Conservation (phyloP, 2,113 vertebrate species). For the Narcine bancroftii region DNA sequence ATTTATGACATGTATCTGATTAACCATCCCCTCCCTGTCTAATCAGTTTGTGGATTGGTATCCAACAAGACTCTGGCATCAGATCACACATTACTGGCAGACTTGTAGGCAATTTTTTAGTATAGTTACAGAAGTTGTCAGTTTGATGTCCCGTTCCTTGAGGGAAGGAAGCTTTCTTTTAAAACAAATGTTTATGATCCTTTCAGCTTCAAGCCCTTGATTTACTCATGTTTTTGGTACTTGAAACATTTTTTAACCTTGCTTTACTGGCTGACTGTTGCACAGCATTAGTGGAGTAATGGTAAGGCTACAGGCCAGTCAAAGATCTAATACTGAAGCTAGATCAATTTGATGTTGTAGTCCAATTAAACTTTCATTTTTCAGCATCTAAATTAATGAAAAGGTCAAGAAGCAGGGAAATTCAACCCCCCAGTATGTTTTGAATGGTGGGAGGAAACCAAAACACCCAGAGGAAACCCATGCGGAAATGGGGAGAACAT, state of each 20-base stretch:
- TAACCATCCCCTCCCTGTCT: background rate
- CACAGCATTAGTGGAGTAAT: background rate
- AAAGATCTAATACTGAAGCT: background rate
- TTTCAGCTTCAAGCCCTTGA: background rate
- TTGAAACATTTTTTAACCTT: background rate
- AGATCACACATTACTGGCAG: too few relatives aligned
- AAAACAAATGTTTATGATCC: background rate
- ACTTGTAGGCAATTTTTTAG: background rate
- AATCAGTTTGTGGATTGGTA: background rate
- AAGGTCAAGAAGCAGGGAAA: background rate
- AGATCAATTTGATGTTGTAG: background rate
- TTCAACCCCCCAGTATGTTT: too few relatives aligned
- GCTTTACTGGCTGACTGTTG: background rate
- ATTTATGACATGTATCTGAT: background rate
- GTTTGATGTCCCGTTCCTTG: background rate
- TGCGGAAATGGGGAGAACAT: too few relatives aligned
- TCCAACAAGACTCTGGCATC: background rate
- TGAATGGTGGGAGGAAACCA: too few relatives aligned
- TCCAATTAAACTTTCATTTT: background rate
- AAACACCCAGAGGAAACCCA: too few relatives aligned
- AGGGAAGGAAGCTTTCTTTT: background rate
- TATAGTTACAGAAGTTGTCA: background rate
- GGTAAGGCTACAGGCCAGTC: background rate
- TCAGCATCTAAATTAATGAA: background rate
- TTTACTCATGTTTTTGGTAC: background rate